These are phyloP conservation scores for Otocyon megalotis DNA, from an alignment of 2,113 vertebrate genomes.

Conservation along the genomic window DNA sequence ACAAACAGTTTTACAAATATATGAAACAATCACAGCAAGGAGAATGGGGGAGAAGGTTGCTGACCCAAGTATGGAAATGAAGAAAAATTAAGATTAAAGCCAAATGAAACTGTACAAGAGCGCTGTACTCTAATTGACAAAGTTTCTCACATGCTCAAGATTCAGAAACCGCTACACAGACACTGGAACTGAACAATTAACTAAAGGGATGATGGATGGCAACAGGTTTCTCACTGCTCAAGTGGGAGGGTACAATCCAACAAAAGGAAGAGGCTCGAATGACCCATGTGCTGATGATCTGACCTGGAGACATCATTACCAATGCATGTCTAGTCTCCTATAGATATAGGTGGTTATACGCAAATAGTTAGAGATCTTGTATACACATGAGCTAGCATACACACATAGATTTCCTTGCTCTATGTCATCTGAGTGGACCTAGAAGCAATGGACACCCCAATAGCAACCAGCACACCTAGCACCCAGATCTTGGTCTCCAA, in stretches of 20 bases:
- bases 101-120: neutral
- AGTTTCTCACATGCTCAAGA: neutral
- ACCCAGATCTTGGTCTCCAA: neutral
- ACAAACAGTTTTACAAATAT: neutral
- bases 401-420: neutral
- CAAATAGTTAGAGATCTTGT: neutral
- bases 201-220: neutral
- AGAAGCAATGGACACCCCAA: neutral
- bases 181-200: neutral
- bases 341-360: neutral
- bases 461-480: neutral
- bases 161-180: neutral
- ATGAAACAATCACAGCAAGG: neutral
- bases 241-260: neutral
- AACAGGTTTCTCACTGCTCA: neutral
- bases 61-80: neutral
- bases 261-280: neutral
- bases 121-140: neutral
- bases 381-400: neutral
- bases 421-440: neutral
- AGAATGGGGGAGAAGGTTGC: neutral
- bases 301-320: neutral
- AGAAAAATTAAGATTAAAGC: neutral
- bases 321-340: neutral
- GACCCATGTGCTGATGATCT: neutral